These are phyloP conservation scores for Cryptotermes secundus DNA, from an alignment of 1,140 invertebrate species.

Conservation along the genomic window DNA sequence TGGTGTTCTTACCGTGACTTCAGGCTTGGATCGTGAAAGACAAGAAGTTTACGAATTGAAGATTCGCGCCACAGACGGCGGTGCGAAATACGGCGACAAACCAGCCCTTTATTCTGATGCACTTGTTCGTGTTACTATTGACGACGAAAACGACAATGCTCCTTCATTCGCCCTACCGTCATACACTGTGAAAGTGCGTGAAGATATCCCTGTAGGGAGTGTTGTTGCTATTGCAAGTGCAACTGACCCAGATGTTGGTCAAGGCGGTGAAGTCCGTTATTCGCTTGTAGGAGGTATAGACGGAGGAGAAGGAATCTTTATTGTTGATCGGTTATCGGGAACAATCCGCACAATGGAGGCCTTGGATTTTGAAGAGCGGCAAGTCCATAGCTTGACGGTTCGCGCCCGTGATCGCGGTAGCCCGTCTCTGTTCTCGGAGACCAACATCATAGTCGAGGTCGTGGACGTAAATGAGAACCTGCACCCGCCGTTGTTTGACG, in stretches of 20 bases:
- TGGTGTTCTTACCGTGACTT: constrained; percentile 75
- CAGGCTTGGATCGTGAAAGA: constrained; percentile 78
- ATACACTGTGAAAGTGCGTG: constrained; percentile 80
- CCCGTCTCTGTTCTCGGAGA: constrained; percentile 65
- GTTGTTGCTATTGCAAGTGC: constrained; percentile 83
- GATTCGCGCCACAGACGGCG: constrained; percentile 78
- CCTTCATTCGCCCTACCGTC: constrained; percentile 74
- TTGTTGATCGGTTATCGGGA: constrained; percentile 79
- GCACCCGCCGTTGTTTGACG: constrained; percentile 79
- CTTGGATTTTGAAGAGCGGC: constrained; percentile 85
- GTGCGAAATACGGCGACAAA: constrained; percentile 55
- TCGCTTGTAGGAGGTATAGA: constrained; percentile 65
- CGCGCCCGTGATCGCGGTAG: constrained; percentile 77
- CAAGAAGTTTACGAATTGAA: constrained; percentile 80
- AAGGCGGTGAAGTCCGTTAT: constrained; percentile 75
- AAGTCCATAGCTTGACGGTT: constrained; percentile 84
- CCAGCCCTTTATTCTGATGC: constrained; percentile 71
- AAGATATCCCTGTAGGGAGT: constrained; percentile 86
- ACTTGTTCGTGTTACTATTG: constrained; percentile 71
- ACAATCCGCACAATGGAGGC: constrained; percentile 72
- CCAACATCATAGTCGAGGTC: constrained; percentile 80
- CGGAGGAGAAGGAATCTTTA: constrained; percentile 55
- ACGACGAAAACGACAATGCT: constrained; percentile 91
- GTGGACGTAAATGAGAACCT: constrained; percentile 93
- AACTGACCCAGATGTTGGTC: constrained; percentile 81